Conservation (phyloP, 2,888 invertebrate genomes). For the Timema cristinae region DNA sequence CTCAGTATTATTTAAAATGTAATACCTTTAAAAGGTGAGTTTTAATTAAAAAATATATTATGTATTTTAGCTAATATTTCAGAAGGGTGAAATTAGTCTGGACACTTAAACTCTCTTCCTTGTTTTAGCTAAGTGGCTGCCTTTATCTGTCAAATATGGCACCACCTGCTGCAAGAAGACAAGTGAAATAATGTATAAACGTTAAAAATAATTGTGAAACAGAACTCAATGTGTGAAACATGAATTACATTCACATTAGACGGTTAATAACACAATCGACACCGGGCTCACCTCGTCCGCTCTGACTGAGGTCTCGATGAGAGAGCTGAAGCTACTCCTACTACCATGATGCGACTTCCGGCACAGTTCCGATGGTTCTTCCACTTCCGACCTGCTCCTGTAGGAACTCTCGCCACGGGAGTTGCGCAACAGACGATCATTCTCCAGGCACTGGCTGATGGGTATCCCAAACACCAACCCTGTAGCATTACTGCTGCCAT, state of each 20-base stretch:
- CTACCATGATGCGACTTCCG: constrained; percentile 52
- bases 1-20: no score
- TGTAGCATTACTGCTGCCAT: constrained; percentile 30
- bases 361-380: constrained; percentile 15
- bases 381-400: constrained; percentile 28
- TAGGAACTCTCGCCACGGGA: constrained; percentile 36
- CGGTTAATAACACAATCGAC: background rate
- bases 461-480: constrained; percentile 83
- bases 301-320: constrained; percentile 50
- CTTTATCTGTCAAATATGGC: no score
- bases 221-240: background rate
- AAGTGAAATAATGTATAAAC: no score
- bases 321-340: constrained; percentile 68
- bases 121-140: no score
- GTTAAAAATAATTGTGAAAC: background rate
- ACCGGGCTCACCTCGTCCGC: constrained; percentile 55
- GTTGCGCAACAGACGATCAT: constrained; percentile 52
- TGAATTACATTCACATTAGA: background rate
- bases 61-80: no score
- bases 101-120: no score
- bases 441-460: constrained; percentile 76
- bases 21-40: no score
- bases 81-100: no score
- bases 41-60: no score
- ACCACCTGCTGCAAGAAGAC: no score